Percentiles rank a stretch among this genome's conserved stretches.
These are phyloP conservation scores for Gnatocerus cornutus DNA, from an alignment of 2,888 invertebrate species.

Conservation along the genomic window DNA sequence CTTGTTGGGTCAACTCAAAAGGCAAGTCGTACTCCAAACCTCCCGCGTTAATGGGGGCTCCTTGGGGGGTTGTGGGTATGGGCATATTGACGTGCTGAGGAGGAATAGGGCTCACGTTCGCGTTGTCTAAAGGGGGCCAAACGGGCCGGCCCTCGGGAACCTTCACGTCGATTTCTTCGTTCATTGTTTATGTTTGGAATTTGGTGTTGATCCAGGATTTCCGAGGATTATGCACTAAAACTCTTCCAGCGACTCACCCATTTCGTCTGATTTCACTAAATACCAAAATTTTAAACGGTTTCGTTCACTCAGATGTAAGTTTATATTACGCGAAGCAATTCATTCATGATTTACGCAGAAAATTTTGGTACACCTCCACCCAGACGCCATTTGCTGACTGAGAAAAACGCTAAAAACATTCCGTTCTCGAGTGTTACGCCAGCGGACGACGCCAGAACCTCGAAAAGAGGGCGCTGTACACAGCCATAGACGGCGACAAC, in stretches of 20 bases:
- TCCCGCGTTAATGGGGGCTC: slow-evolving; percentile 72
- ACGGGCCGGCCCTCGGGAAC: slow-evolving; percentile 63
- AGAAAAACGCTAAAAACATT: slow-evolving; percentile 66
- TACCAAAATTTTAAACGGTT: slow-evolving; percentile 32
- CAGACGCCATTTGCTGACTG: slow-evolving; percentile 72
- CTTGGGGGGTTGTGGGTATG: slow-evolving; percentile 77
- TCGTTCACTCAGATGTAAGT: not conserved
- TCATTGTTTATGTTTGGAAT: slow-evolving; percentile 65
- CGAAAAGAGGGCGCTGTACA: slow-evolving; percentile 32
- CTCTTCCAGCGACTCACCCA: slow-evolving; percentile 27
- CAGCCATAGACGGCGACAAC: slow-evolving; percentile 12
- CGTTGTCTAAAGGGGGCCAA: slow-evolving; percentile 67
- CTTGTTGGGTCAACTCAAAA: slow-evolving; percentile 84
- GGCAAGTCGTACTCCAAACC: slow-evolving; percentile 74
- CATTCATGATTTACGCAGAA: slow-evolving; percentile 69
- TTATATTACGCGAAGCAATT: slow-evolving; percentile 62
- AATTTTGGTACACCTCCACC: slow-evolving; percentile 69
- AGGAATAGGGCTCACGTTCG: slow-evolving; percentile 63
- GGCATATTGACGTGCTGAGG: slow-evolving; percentile 69
- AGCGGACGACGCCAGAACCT: slow-evolving; percentile 52
- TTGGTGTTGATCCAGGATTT: slow-evolving; percentile 57
- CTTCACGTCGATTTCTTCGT: slow-evolving; percentile 68
- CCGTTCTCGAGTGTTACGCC: slow-evolving; percentile 53
- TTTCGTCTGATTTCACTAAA: slow-evolving; percentile 16
- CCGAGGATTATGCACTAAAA: slow-evolving; percentile 49